Evolutionary conservation across 2,797 vertebrate genomes (phyloP).

Genomic region (Cygnus olor): DNA sequence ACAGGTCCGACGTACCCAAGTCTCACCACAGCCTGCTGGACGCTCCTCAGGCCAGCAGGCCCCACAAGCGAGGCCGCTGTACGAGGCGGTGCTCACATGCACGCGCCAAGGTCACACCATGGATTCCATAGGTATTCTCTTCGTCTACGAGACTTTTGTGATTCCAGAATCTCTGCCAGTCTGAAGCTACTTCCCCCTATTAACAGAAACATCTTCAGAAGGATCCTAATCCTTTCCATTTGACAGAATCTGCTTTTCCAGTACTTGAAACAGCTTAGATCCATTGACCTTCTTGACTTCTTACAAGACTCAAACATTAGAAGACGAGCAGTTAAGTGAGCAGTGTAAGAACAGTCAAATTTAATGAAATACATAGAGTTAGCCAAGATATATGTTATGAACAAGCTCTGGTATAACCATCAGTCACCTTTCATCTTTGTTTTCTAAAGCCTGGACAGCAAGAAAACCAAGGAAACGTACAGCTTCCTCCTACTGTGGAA

Average conservation of each 20-base stretch:
- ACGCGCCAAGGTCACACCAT: not conserved
- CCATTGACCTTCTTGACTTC: not conserved
- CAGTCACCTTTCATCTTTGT: not conserved
- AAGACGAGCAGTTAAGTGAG: not conserved
- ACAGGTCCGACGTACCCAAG: not conserved
- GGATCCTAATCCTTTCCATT: not conserved
- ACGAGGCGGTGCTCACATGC: rapidly evolving
- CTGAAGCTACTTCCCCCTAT: not conserved
- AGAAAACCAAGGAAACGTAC: not conserved
- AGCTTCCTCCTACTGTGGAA: not conserved
- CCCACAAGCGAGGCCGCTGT: not conserved
- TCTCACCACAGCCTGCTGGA: not conserved
- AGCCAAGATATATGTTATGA: not conserved
- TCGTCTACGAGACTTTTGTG: rapidly evolving
- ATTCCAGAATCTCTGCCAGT: not conserved
- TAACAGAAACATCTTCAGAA: not conserved
- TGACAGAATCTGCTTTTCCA: not conserved
- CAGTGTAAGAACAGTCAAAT: not conserved
- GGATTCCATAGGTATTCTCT: not conserved
- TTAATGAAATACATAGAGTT: not conserved
- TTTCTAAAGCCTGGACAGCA: not conserved
- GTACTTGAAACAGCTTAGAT: not conserved
- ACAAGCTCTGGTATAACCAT: not conserved
- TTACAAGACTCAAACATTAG: not conserved
- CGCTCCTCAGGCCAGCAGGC: not conserved